Percentiles rank a stretch among this genome's conserved stretches.
Conservation (phyloP, 1,140 invertebrate species). For the Scaptomyza hsui region DNA sequence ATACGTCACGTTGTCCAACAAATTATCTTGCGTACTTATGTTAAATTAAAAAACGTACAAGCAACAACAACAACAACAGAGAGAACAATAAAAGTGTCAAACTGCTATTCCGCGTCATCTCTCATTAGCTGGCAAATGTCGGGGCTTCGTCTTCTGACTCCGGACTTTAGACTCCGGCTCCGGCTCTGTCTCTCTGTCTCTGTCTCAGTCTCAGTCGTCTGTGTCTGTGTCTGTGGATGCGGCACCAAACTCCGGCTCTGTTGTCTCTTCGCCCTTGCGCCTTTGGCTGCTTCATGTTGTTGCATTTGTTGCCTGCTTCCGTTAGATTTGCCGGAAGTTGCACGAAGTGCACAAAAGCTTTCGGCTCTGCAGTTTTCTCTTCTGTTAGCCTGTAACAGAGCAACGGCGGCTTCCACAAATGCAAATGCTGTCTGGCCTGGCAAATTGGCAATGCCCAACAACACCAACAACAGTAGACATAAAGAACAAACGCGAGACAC, state of each 20-base stretch:
- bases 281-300: slow-evolving; percentile 11
- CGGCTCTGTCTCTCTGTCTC: no score
- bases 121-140: slow-evolving; percentile 28
- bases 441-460: slow-evolving; percentile 44
- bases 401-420: slow-evolving; percentile 20
- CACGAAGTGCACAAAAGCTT: slow-evolving; percentile 55
- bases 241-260: slow-evolving; percentile 8
- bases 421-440: slow-evolving; percentile 44
- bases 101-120: slow-evolving; percentile 1
- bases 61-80: background rate
- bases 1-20: slow-evolving; percentile 18
- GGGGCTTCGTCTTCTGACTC: no score
- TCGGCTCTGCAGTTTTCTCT: slow-evolving; percentile 9
- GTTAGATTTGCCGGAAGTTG: slow-evolving; percentile 53
- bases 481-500: background rate
- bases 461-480: background rate
- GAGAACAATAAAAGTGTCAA: slow-evolving; percentile 9
- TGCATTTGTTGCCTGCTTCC: slow-evolving; percentile 25
- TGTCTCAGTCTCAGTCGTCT: no score
- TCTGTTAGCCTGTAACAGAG: slow-evolving; percentile 45
- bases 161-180: no score
- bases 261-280: background rate
- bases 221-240: no score
- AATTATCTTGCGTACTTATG: slow-evolving; percentile 13
- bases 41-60: slow-evolving; percentile 17